Evolutionary conservation across 2,797 vertebrate species (phyloP).

Genomic region (Micropoecilia bifurca): DNA sequence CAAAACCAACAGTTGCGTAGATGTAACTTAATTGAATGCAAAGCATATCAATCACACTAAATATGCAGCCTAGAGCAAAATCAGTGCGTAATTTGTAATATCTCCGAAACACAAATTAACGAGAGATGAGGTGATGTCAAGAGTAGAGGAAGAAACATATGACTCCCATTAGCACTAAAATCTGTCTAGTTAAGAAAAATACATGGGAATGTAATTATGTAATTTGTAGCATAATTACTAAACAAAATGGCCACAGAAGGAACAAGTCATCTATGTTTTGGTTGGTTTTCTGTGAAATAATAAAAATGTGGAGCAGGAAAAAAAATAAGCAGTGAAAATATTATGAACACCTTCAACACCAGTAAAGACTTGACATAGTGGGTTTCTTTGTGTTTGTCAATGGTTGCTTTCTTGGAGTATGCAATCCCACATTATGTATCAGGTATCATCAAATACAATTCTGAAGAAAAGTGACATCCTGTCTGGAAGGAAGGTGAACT

Average conservation of each 20-base stretch:
- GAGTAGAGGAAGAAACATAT: neutral
- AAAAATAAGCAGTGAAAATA: neutral
- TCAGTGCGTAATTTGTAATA: too few relatives aligned
- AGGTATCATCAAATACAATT: neutral
- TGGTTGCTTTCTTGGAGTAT: neutral
- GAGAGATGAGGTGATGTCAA: too few relatives aligned
- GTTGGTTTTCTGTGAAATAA: neutral
- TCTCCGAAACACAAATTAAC: too few relatives aligned
- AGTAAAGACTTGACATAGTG: neutral
- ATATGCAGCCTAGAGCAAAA: too few relatives aligned
- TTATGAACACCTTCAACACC: neutral
- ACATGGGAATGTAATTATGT: neutral
- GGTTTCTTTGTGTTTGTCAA: neutral
- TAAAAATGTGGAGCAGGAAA: neutral
- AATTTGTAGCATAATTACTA: neutral
- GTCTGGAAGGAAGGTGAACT: neutral
- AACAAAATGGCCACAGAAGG: neutral
- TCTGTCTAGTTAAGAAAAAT: neutral
- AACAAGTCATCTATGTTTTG: neutral
- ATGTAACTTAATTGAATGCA: conserved; percentile 2
- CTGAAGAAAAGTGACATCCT: neutral
- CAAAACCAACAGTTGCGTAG: conserved; percentile 3
- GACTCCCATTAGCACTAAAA: neutral
- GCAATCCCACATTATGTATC: neutral
- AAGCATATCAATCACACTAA: neutral